phyloP scores from a whole-genome alignment of 2,888 invertebrate species.

The Rotaria magnacalcarata region DNA sequence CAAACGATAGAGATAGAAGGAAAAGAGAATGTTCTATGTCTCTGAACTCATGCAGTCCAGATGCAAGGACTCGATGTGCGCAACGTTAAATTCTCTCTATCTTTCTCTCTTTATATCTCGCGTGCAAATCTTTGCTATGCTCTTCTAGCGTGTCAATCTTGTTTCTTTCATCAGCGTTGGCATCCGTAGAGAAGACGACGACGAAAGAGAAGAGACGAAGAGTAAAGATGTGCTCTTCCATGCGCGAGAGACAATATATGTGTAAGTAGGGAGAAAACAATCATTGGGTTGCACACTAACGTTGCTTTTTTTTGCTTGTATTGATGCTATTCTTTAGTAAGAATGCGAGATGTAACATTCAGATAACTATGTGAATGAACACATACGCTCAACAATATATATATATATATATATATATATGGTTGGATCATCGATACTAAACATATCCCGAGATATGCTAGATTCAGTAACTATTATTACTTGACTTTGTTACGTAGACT shows the following conservation, averaged over 20 bases:
- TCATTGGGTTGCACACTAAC: neutral
- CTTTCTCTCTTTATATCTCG: neutral
- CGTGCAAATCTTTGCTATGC: conserved; percentile 6
- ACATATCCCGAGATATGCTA: neutral
- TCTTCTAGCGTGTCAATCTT: conserved; percentile 3
- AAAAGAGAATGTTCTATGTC: neutral
- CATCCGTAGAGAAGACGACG: neutral
- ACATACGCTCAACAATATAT: neutral
- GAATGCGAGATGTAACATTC: neutral
- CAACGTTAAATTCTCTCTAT: neutral
- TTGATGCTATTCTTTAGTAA: neutral
- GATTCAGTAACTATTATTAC: neutral
- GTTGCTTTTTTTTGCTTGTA: neutral
- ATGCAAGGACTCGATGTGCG: neutral
- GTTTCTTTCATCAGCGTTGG: conserved; percentile 22
- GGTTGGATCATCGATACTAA: neutral
- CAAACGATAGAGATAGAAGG: conserved; percentile 9
- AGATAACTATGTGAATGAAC: neutral
- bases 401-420: neutral
- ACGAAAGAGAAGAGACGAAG: neutral
- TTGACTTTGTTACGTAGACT: neutral
- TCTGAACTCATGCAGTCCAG: neutral
- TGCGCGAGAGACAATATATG: neutral
- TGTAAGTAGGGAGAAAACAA: neutral
- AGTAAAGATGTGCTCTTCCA: neutral